Evolutionary conservation across 2,888 invertebrate genomes (phyloP).

Genomic region (Drosophila suboccidentalis): DNA sequence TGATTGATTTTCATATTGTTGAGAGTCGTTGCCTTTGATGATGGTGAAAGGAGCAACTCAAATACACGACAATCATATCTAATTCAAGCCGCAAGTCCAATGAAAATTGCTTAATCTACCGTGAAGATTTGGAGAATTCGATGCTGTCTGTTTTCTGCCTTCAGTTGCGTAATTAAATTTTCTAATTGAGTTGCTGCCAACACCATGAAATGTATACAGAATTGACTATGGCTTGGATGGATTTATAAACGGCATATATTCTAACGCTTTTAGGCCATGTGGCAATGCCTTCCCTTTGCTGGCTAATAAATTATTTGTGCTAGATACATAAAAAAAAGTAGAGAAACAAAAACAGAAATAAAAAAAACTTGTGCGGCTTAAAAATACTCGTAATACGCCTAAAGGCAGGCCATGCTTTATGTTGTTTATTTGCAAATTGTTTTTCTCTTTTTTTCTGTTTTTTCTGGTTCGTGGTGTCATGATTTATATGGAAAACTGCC

Average conservation of each 20-base stretch:
- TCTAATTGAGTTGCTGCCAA: slow-evolving; percentile 64
- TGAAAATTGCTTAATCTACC: slow-evolving; percentile 64
- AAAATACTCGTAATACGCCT: slow-evolving; percentile 45
- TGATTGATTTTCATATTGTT: slow-evolving; percentile 48
- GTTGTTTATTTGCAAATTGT: slow-evolving; percentile 68
- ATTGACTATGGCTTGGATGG: slow-evolving; percentile 49
- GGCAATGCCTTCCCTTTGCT: slow-evolving; percentile 38
- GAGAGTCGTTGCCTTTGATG: slow-evolving; percentile 31
- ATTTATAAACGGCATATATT: slow-evolving; percentile 41
- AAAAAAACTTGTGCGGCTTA: slow-evolving; percentile 47
- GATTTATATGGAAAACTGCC: slow-evolving; percentile 68
- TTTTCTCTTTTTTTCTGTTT: slow-evolving; percentile 31
- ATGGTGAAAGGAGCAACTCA: slow-evolving; percentile 2
- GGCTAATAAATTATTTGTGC: slow-evolving; percentile 71
- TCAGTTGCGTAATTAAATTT: slow-evolving; percentile 64
- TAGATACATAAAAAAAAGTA: slow-evolving; percentile 24
- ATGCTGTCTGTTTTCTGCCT: slow-evolving; percentile 14
- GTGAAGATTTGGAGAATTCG: slow-evolving; percentile 31
- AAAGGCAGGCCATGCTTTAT: slow-evolving; percentile 58
- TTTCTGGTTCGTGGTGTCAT: slow-evolving; percentile 38
- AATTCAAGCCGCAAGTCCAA: slow-evolving; percentile 39
- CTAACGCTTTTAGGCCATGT: slow-evolving; percentile 45
- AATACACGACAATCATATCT: slow-evolving; percentile 7
- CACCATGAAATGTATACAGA: slow-evolving; percentile 22
- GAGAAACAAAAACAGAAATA: slow-evolving; percentile 16